These are phyloP conservation scores for Morone saxatilis DNA, from an alignment of 2,113 vertebrate species.

Conservation along the genomic window DNA sequence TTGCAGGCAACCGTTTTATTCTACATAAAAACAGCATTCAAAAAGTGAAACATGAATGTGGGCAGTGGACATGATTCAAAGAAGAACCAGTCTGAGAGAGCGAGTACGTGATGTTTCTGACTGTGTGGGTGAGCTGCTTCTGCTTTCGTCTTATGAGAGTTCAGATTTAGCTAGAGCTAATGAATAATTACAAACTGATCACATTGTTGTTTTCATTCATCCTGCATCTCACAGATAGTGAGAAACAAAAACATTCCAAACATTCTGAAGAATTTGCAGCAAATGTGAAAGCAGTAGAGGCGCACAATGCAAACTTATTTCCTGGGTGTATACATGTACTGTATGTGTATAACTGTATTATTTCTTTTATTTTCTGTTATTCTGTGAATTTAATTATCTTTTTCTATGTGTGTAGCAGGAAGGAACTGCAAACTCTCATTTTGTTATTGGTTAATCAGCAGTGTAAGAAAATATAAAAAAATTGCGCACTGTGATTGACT, in stretches of 20 bases:
- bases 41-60: conserved; percentile 24
- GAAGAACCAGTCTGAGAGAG: conserved; percentile 31
- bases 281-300: not conserved
- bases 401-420: too few relatives aligned
- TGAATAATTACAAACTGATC: not conserved
- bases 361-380: too few relatives aligned
- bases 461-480: too few relatives aligned
- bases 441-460: too few relatives aligned
- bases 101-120: conserved; percentile 16
- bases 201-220: not conserved
- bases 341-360: too few relatives aligned
- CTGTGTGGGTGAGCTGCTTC: conserved; percentile 29
- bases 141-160: not conserved
- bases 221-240: not conserved
- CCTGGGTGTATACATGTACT: too few relatives aligned
- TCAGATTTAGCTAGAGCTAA: not conserved
- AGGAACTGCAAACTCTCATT: too few relatives aligned
- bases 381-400: too few relatives aligned
- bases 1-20: not conserved
- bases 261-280: not conserved
- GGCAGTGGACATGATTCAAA: conserved; percentile 44
- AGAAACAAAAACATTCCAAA: not conserved
- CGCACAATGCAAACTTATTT: not conserved
- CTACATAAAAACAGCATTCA: not conserved
- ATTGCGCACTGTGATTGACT: too few relatives aligned